Base-by-base conservation (phyloP, 2,797 vertebrate genomes). In the Distichodus sexfasciatus region DNA sequence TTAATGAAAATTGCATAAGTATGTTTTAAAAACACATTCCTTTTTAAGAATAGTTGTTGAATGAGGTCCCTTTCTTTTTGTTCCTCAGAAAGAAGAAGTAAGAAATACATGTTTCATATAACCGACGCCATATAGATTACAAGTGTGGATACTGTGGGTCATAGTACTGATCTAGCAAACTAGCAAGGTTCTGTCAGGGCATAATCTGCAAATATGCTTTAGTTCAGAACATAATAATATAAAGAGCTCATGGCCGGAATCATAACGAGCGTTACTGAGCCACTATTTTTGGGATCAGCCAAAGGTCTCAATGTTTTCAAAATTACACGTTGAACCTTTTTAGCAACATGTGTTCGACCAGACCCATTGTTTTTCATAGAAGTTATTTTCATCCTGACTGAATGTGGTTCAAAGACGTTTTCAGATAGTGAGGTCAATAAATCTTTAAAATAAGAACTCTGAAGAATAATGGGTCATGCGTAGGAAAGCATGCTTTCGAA, bases 101-200 rank as follows among this genome's bases (percentile, higher is more conserved):
- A 8, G 6, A 51, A 51, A 53, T 86, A n/a, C 81, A 78, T 79
- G 75, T 60, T 70, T 74, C 51, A 15, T 62, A 14, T 87, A 84
- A 88, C 82, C 69, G 79, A 82, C 76, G 78, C 85, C 87, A 88
- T 83, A 87, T 87, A 82, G 51, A 79, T 69, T 54, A 26, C 79
- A 51, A 26, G 24, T 12, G 23, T 53, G 21, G n/a, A n/a, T n/a
- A n/a, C 50, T 31, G 35, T 17, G 6, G 6, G 5, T 29, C 11
- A 19, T 6, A 48, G 26, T 10, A 38, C 24, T 47, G 53, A 12
- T 11, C 21, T 28, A 43, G 8, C 17, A 47, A 17, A 29, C n/a
- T n/a, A n/a, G n/a, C n/a, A n/a, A n/a, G n/a, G n/a, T 26, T 17
- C 17, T 60, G 53, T 14, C 24, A 55, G 31, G 48, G 14, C 44